These are phyloP conservation scores for Gambelia wislizenii DNA, from an alignment of 2,797 vertebrate species.

Conservation along the genomic window DNA sequence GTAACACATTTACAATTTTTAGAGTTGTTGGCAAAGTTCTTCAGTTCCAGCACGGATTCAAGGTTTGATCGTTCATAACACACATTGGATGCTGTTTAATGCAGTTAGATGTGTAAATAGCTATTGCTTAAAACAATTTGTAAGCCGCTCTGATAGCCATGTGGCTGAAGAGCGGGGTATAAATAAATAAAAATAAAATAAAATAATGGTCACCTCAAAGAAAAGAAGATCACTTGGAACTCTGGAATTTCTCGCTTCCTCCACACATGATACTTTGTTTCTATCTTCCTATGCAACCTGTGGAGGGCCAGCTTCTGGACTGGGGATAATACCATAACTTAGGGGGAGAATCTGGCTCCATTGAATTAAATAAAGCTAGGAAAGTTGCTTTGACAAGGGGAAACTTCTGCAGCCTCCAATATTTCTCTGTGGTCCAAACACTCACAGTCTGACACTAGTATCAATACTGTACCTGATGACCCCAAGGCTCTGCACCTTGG, in stretches of 20 bases:
- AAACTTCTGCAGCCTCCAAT: not conserved
- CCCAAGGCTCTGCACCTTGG: too few relatives aligned
- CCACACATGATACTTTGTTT: not conserved
- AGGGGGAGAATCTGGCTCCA: not conserved
- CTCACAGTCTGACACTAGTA: too few relatives aligned
- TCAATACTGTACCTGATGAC: too few relatives aligned
- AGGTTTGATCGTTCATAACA: not conserved
- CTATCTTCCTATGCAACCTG: not conserved
- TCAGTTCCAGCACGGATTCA: not conserved
- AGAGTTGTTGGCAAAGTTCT: not conserved
- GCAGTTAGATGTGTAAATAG: too few relatives aligned
- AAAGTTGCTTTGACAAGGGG: not conserved
- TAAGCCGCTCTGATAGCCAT: too few relatives aligned
- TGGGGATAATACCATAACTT: not conserved
- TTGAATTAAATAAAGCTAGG: not conserved
- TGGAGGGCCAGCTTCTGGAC: not conserved
- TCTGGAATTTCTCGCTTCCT: not conserved
- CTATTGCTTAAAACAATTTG: too few relatives aligned
- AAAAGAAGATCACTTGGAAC: not conserved
- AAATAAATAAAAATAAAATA: too few relatives aligned
- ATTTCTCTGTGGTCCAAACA: not conserved
- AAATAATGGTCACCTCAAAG: not conserved
- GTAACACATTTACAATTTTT: not conserved
- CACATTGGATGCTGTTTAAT: too few relatives aligned
- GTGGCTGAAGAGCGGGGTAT: too few relatives aligned